Evolutionary conservation across 2,797 vertebrate genomes (phyloP).

Genomic region (Sylvia borin): DNA sequence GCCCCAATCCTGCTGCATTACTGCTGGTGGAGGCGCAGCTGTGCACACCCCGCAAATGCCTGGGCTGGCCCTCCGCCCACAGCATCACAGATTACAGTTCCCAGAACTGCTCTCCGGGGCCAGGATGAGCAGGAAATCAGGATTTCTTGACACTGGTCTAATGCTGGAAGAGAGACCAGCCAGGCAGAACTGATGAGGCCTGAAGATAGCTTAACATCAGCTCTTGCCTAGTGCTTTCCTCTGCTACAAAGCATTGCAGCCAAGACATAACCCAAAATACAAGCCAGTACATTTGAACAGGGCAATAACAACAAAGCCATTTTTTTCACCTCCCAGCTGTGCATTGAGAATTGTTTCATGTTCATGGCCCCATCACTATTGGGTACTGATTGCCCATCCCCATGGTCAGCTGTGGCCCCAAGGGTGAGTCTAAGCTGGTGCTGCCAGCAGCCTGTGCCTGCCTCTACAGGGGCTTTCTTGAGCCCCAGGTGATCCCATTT

Average conservation of each 20-base stretch:
- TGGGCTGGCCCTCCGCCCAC: not conserved
- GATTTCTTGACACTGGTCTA: not conserved
- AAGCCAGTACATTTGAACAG: not conserved
- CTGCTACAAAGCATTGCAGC: not conserved
- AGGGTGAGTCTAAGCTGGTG: fast-evolving
- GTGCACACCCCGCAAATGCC: fast-evolving
- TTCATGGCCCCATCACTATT: not conserved
- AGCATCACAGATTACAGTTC: not conserved
- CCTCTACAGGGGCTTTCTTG: not conserved
- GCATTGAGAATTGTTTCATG: fast-evolving
- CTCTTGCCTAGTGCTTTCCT: not conserved
- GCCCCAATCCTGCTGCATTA: fast-evolving
- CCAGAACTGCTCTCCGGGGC: not conserved
- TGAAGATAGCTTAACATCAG: not conserved
- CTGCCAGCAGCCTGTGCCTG: not conserved
- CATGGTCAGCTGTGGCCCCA: fast-evolving
- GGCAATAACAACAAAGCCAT: not conserved
- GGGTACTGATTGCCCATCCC: fast-evolving
- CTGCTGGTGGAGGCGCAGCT: not conserved
- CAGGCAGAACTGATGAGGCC: slow-evolving; percentile 11
- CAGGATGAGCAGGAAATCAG: not conserved
- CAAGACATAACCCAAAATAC: not conserved
- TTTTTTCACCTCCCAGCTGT: not conserved
- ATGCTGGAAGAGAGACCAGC: not conserved
- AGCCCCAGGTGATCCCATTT: not conserved